Evolutionary conservation across 2,888 invertebrate genomes (phyloP).

Genomic region (Lithophane leautieri): DNA sequence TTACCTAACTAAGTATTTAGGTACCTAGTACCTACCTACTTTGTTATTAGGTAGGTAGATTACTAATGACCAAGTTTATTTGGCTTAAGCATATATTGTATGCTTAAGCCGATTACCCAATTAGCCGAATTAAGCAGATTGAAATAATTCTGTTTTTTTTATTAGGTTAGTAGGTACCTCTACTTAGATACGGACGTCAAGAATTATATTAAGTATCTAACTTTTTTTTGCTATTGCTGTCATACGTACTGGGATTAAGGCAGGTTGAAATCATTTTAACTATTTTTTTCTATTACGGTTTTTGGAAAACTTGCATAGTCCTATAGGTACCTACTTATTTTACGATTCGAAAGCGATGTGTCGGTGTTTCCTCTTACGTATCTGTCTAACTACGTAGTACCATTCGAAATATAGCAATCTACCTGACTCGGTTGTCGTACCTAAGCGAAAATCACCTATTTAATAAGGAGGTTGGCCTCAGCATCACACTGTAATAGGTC

Average conservation of each 20-base stretch:
- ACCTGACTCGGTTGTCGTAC: not conserved
- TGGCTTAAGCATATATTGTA: no score
- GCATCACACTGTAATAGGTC: constrained; percentile 12
- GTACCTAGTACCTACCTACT: no score
- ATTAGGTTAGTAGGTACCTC: no score
- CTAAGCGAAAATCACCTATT: constrained; percentile 8
- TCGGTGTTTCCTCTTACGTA: not conserved
- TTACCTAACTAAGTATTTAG: no score
- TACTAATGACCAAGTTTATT: no score
- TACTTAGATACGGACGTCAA: no score
- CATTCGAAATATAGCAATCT: constrained; percentile 11
- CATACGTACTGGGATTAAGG: no score
- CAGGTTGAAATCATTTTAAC: not conserved
- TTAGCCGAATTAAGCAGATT: no score
- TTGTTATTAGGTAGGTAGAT: no score
- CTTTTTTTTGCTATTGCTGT: no score
- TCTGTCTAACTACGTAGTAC: not conserved
- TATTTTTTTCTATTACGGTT: no score
- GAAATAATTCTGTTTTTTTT: not conserved
- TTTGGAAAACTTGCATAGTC: not conserved
- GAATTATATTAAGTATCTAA: no score
- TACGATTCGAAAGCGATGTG: not conserved
- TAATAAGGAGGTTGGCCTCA: constrained; percentile 16
- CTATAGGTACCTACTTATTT: not conserved
- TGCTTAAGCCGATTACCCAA: not conserved